Conservation (phyloP, 1,140 invertebrate species). For the Leptinotarsa texana region DNA sequence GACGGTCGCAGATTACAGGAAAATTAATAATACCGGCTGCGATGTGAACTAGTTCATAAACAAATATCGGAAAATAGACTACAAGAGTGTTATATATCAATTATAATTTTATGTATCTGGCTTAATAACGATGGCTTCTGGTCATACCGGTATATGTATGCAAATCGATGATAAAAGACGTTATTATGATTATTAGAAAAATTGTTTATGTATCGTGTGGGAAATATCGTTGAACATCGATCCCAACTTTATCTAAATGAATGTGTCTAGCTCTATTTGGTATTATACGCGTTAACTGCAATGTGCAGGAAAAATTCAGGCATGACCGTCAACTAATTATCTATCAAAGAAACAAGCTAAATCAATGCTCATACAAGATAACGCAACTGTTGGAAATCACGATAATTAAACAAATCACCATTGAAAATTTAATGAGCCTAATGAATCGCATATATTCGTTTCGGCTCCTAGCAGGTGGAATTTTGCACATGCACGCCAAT, state of each 20-base stretch:
- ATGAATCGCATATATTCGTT: too few relatives aligned
- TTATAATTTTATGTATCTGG: constrained; percentile 4
- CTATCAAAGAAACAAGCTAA: background rate
- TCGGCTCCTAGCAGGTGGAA: too few relatives aligned
- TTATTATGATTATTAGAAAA: background rate
- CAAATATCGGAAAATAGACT: constrained; percentile 5
- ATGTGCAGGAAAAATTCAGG: background rate
- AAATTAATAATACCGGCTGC: background rate
- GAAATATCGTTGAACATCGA: background rate
- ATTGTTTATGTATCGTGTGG: background rate
- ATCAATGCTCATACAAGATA: background rate
- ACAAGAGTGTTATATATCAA: background rate
- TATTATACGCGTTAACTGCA: background rate
- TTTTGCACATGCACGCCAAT: too few relatives aligned
- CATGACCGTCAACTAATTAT: background rate
- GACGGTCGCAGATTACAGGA: background rate
- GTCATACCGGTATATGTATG: constrained; percentile 5
- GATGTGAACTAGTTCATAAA: constrained; percentile 4
- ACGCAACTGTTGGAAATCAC: background rate
- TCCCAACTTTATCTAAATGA: constrained; percentile 3
- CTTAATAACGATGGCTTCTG: background rate
- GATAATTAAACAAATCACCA: too few relatives aligned
- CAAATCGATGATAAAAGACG: background rate
- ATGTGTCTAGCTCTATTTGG: constrained; percentile 5
- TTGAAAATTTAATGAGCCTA: too few relatives aligned